Percentiles rank a stretch among this genome's conserved stretches.
Conservation (phyloP, 2,888 invertebrate species). For the Spisula subtruncata region DNA sequence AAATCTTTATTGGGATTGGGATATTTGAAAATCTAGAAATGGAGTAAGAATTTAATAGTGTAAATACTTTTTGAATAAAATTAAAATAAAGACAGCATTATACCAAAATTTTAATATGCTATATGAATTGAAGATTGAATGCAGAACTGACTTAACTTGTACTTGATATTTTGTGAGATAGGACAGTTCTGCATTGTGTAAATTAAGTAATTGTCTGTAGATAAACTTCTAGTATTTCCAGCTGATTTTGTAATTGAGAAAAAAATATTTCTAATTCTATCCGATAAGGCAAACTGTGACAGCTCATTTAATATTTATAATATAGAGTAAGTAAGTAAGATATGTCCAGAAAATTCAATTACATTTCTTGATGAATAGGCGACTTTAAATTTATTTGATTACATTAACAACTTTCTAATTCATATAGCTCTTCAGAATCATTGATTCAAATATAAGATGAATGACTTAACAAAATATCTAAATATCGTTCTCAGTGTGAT, state of each 20-base stretch:
- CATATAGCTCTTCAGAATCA: not conserved
- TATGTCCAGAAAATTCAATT: not conserved
- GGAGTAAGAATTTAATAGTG: not conserved
- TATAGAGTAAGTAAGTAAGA: not conserved
- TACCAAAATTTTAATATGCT: too few relatives aligned
- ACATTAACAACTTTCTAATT: not conserved
- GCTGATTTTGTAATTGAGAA: constrained; percentile 10
- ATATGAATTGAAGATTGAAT: too few relatives aligned
- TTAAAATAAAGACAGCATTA: too few relatives aligned
- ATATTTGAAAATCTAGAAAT: not conserved
- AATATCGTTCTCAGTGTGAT: not conserved
- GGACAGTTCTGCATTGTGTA: too few relatives aligned
- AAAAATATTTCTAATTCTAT: not conserved
- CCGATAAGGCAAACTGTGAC: not conserved
- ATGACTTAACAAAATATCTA: constrained; percentile 4
- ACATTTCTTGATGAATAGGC: not conserved
- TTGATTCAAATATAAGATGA: not conserved
- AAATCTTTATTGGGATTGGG: not conserved
- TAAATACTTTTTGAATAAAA: too few relatives aligned
- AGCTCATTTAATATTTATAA: not conserved
- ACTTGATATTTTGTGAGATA: too few relatives aligned
- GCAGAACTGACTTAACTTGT: too few relatives aligned
- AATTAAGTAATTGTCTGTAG: too few relatives aligned
- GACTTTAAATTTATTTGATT: not conserved
- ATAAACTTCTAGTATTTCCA: not conserved